Base-by-base conservation (phyloP, 2,797 vertebrate genomes). In the Sebastiscus albofasciatus region DNA sequence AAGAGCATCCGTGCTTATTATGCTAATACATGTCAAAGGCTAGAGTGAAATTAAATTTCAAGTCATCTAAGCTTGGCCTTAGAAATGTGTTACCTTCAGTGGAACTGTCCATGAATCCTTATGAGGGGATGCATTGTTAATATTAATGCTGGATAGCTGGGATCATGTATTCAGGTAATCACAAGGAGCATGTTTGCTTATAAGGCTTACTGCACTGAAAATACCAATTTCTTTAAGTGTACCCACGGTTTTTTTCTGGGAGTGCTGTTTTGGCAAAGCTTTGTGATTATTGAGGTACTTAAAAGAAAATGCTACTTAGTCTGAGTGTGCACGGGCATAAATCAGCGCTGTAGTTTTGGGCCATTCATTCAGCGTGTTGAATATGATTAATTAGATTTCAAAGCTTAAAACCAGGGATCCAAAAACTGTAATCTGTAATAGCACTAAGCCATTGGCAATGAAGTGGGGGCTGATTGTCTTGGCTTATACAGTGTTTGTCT, bases 361-460 rank as follows among this genome's bases (percentile, higher is more conserved):
- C 9, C 56, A 66, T 65, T 67, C 46, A 54, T 52, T 75, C 24
- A 66, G 11, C 31, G 27, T 49, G 73, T 73, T 74, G 54, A 83
- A 85, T 75, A 26, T 70, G 61, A 87, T 86, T 88, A 79, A 84
- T 88, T 83, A 12, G 54, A 86, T 83, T 84, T 80, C 34, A 84
- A 88, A 87, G 79, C 80, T 81, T 81, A 18, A 87, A 67, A 79
- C n/a, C 58, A 66, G 65, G 18, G 26, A 81, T 84, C 79, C 71
- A 78, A 78, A 52, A 81, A 78, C 52, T 78, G 36, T 85, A 80
- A 85, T 88, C 75, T 81, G 72, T 65, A 77, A 84, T 9, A 76
- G 69, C 67, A 71, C 67, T 83, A 81, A 84, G 79, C 84, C 66
- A 76, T 56, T 76, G 76, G 75, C 76, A 87, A 6, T 64, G 55